phyloP scores from a whole-genome alignment of 2,113 vertebrate species.

The Clarias magur region DNA sequence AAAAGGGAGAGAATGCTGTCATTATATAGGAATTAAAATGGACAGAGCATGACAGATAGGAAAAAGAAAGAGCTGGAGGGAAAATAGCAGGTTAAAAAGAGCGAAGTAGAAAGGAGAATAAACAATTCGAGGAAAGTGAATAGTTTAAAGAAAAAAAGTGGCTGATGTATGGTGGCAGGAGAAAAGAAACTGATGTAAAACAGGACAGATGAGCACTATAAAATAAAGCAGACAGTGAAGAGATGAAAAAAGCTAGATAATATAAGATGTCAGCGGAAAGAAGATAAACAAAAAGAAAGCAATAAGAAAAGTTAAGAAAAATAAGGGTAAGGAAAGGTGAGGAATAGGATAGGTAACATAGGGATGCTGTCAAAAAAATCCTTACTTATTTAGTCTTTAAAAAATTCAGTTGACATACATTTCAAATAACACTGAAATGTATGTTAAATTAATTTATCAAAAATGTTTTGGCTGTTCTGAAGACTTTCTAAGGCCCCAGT shows the following conservation, averaged over 20 bases:
- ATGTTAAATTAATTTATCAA: neutral
- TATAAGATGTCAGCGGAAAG: neutral
- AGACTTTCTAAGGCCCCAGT: neutral
- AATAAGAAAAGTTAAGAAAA: conserved; percentile 2
- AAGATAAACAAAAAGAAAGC: neutral
- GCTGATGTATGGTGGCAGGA: neutral
- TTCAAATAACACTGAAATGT: neutral
- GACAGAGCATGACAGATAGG: neutral
- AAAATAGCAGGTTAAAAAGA: neutral
- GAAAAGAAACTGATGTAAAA: neutral
- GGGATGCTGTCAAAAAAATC: neutral
- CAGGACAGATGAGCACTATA: neutral
- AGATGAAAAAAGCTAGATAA: neutral
- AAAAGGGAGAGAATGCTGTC: neutral
- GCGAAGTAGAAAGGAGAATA: neutral
- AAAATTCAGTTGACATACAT: neutral
- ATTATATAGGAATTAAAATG: neutral
- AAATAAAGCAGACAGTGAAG: neutral
- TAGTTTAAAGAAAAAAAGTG: neutral
- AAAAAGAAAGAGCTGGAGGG: neutral
- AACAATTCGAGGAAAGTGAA: neutral
- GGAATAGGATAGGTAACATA: neutral
- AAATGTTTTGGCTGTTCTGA: neutral
- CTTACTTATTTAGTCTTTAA: neutral
- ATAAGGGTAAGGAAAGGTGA: conserved; percentile 17